Conservation (phyloP, 2,113 vertebrate species). For the Nothoprocta perdicaria region DNA sequence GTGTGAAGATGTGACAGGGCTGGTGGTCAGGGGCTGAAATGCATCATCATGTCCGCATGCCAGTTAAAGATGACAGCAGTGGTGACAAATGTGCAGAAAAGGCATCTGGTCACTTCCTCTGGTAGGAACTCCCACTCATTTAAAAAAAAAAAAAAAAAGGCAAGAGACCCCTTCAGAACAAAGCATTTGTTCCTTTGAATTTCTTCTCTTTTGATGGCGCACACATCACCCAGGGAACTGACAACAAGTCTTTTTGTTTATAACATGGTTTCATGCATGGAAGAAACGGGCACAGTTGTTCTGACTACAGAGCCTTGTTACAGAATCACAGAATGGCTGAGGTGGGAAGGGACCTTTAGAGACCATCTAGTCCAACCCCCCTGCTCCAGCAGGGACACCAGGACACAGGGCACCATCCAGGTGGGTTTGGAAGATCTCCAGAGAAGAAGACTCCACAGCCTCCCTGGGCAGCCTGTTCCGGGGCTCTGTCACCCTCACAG, state of each 20-base stretch:
- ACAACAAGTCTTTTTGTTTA: background rate
- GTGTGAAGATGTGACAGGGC: rapidly evolving
- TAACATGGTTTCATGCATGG: background rate
- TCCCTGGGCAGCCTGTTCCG: no score
- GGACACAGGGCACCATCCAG: no score
- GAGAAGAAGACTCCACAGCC: no score
- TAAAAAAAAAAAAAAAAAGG: background rate
- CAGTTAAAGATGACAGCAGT: background rate
- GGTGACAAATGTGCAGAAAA: background rate
- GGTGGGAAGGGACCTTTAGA: no score
- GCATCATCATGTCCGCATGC: rapidly evolving
- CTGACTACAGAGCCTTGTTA: background rate
- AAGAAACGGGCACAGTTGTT: background rate
- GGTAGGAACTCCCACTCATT: background rate
- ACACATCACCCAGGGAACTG: background rate
- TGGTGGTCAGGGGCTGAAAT: background rate
- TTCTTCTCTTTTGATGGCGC: background rate
- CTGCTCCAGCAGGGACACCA: no score
- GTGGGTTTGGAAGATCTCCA: no score
- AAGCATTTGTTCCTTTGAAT: background rate
- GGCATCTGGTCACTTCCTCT: background rate
- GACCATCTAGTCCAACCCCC: no score
- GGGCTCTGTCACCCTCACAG: no score
- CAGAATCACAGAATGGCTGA: background rate
- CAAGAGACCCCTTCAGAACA: background rate